Evolutionary conservation across 53 echinoderm and acorn worm genomes (phyloP), one percentile per base, ranked within the genome.

Genomic region (Mesocentrotus franciscanus): DNA sequence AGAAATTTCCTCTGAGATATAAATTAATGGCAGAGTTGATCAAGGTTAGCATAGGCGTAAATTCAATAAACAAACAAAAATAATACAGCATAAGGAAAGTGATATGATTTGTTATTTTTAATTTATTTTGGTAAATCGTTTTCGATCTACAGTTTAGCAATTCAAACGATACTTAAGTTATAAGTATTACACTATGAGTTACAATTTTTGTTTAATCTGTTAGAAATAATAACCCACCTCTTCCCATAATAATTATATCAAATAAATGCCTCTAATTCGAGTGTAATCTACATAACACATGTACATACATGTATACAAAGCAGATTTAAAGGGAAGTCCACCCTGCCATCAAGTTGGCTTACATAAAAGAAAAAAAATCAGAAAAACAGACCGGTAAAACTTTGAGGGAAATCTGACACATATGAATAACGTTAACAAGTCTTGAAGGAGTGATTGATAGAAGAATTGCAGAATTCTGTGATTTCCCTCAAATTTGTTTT

Each of bases 211-310:
- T 29, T 74, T 32, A 49, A 14, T 74, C 32, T 12, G 30, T 74
- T 74, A 74, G 81, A 81, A 81, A 81, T 81, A 81, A 81, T 78
- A 81, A 81, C 81, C 81, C 81, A 39, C 20, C 20, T 81, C 20
- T 81, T 81, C 81, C 81, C 81, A 81, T 81, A 81, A n/a, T n/a
- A n/a, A n/a, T 18, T 39, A 81, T 81, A 81, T 42, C 81, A 81
- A 81, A 81, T 81, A 81, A 81, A 81, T 81, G 81, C 81, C 33
- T 27, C 81, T 81, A 81, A 81, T 42, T 39, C 39, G 42, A 81
- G 36, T 39, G 81, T 81, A 81, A 39, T 39, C 81, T 81, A 81
- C 81, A 81, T 39, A 81, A 81, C 81, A 81, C 81, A 81, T 81
- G 81, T 81, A 81, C 81, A 81, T 42, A 39, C 81, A 81, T 81